Evolutionary conservation across 2,888 invertebrate species (phyloP).

Genomic region (Drosophila anomalata): DNA sequence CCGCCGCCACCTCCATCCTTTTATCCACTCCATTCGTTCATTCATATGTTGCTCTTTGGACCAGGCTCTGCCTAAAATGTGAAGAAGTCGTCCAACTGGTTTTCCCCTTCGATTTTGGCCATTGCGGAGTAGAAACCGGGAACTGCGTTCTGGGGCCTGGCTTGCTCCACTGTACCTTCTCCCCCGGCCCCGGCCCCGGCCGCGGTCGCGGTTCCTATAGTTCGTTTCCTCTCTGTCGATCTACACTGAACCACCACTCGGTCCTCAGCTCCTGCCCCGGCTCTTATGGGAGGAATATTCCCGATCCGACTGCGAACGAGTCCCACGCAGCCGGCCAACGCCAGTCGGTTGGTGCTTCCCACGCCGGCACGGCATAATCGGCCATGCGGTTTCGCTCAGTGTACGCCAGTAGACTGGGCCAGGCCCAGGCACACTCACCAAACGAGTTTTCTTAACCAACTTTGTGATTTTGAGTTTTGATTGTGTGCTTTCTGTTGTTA

Average conservation of each 20-base stretch:
- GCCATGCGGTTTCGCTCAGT: constrained; percentile 60
- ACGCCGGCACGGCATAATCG: constrained; percentile 53
- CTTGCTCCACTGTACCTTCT: constrained; percentile 22
- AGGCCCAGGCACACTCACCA: constrained; percentile 45
- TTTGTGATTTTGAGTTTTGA: constrained; percentile 68
- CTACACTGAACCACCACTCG: constrained; percentile 16
- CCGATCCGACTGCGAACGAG: constrained; percentile 55
- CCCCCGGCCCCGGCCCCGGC: neutral
- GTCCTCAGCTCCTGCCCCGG: constrained; percentile 10
- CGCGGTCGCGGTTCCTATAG: constrained; percentile 33
- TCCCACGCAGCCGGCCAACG: constrained; percentile 53
- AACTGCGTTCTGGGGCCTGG: constrained; percentile 29
- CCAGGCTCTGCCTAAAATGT: constrained; percentile 67
- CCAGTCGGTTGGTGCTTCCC: constrained; percentile 37
- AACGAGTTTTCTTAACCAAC: constrained; percentile 74
- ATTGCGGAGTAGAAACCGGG: constrained; percentile 14
- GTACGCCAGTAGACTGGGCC: constrained; percentile 39
- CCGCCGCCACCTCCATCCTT: constrained; percentile 45
- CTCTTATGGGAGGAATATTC: constrained; percentile 9
- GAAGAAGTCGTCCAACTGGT: constrained; percentile 78
- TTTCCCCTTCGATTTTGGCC: constrained; percentile 48
- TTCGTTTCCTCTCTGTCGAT: constrained; percentile 46
- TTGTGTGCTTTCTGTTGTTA: constrained; percentile 50
- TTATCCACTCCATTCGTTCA: constrained; percentile 59
- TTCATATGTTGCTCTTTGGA: constrained; percentile 53